Conservation (phyloP, 2,888 invertebrate genomes). For the Amphipyra tragopoginis region DNA sequence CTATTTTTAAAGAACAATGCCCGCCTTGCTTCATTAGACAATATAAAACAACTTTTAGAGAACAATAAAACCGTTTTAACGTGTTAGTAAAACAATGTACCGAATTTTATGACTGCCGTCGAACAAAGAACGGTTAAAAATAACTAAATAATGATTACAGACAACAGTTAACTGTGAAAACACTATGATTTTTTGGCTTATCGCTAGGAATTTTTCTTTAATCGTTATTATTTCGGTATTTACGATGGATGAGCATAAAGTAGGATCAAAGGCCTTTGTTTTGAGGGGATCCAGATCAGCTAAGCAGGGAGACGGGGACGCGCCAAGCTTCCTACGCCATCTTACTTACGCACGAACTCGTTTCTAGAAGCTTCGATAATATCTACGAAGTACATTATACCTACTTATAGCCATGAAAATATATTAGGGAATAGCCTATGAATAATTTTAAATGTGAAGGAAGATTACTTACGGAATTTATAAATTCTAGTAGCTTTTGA, state of each 20-base stretch:
- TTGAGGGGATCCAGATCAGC: conserved; percentile 36
- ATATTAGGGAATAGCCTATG: conserved; percentile 14
- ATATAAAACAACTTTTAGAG: conserved; percentile 82
- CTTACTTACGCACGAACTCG: conserved; percentile 25
- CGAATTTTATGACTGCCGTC: conserved; percentile 76
- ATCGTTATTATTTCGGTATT: conserved; percentile 60
- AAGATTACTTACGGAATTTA: background rate
- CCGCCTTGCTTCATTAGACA: conserved; percentile 68
- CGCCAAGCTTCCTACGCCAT: conserved; percentile 38
- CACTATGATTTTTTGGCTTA: conserved; percentile 62
- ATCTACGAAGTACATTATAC: conserved; percentile 13
- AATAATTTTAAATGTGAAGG: conserved; percentile 1
- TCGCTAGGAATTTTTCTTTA: conserved; percentile 44
- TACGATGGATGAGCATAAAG: conserved; percentile 48
- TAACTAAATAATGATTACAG: conserved; percentile 73
- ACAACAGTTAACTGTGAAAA: conserved; percentile 67
- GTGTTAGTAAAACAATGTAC: conserved; percentile 74
- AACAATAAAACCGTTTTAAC: conserved; percentile 82
- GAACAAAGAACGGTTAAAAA: conserved; percentile 76
- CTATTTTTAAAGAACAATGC: conserved; percentile 72
- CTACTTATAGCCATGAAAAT: conserved; percentile 29
- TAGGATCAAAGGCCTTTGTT: conserved; percentile 56
- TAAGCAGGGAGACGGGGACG: conserved; percentile 39
- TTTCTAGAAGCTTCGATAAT: conserved; percentile 37
- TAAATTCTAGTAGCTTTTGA: too few species aligned